Evolutionary conservation across 2,797 vertebrate species (phyloP).

Genomic region (Nyctalus aviator): DNA sequence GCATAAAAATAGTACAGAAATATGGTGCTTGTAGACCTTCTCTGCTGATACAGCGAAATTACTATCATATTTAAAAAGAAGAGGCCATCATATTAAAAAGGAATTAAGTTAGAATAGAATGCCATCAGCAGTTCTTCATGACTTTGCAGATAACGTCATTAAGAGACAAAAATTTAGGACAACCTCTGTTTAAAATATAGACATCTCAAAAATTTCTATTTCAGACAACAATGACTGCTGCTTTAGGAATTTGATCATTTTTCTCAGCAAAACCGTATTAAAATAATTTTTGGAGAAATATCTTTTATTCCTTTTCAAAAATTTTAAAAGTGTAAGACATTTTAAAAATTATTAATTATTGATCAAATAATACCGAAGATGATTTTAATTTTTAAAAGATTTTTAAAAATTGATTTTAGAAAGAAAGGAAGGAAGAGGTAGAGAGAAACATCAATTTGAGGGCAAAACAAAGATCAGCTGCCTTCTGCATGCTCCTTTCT

Average conservation of each 20-base stretch:
- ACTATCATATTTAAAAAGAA: conserved; percentile 71
- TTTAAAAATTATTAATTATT: not conserved
- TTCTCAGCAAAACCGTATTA: not conserved
- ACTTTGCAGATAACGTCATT: conserved; percentile 62
- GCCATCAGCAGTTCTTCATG: conserved; percentile 62
- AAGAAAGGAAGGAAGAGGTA: not conserved
- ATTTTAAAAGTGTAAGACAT: conserved; percentile 16
- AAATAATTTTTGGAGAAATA: conserved; percentile 11
- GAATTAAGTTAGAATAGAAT: conserved; percentile 62
- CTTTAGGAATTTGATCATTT: not conserved
- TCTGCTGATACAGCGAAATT: conserved; percentile 72
- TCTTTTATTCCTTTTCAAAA: not conserved
- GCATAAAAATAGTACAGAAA: conserved; percentile 63
- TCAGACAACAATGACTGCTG: not conserved
- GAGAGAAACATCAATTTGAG: not conserved
- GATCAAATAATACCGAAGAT: conserved; percentile 23
- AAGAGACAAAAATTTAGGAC: not conserved
- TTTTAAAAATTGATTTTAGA: not conserved
- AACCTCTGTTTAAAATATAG: not conserved
- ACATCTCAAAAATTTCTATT: conserved; percentile 6
- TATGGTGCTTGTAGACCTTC: conserved; percentile 29
- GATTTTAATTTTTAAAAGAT: not conserved
- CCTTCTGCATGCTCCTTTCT: not conserved
- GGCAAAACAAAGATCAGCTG: not conserved
- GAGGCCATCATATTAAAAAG: conserved; percentile 57